Evolutionary conservation across 30 jellyfish, hydroid and myxozoan species (phyloP).

Genomic region (Cassiopea xamachana): DNA sequence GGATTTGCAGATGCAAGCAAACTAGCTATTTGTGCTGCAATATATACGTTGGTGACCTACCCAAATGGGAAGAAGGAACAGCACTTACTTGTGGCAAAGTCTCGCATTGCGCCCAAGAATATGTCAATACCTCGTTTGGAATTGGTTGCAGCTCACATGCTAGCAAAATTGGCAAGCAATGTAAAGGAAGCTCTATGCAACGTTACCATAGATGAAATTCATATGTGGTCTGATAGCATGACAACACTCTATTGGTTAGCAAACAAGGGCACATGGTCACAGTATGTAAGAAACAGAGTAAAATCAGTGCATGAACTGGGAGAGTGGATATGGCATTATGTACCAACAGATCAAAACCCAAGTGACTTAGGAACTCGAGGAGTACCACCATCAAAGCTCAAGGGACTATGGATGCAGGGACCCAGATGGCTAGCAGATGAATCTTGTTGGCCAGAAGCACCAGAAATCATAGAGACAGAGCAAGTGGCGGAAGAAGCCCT

Average conservation of each 20-base stretch:
- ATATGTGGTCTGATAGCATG: constrained; percentile 73
- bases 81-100: constrained; percentile 28
- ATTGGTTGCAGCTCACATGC: constrained; percentile 54
- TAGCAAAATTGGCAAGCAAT: constrained; percentile 55
- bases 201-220: background rate
- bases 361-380: constrained; percentile 69
- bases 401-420: constrained; percentile 35
- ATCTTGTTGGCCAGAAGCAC: constrained; percentile 17
- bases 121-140: constrained; percentile 47
- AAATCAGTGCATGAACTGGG: constrained; percentile 43
- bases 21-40: constrained; percentile 26
- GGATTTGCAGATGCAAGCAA: too few relatives aligned
- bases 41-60: background rate
- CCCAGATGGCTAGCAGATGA: constrained; percentile 46
- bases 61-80: background rate
- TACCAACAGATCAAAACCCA: constrained; percentile 69
- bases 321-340: constrained; percentile 52
- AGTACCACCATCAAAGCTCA: constrained; percentile 30
- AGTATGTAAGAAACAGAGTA: constrained; percentile 72
- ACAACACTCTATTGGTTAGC: constrained; percentile 66
- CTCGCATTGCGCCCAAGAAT: constrained; percentile 45
- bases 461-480: constrained; percentile 22
- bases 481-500: constrained; percentile 26
- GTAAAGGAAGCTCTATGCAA: constrained; percentile 24
- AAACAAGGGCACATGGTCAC: constrained; percentile 53